Evolutionary conservation across 2,113 vertebrate genomes (phyloP).

Genomic region (Candoia aspera): DNA sequence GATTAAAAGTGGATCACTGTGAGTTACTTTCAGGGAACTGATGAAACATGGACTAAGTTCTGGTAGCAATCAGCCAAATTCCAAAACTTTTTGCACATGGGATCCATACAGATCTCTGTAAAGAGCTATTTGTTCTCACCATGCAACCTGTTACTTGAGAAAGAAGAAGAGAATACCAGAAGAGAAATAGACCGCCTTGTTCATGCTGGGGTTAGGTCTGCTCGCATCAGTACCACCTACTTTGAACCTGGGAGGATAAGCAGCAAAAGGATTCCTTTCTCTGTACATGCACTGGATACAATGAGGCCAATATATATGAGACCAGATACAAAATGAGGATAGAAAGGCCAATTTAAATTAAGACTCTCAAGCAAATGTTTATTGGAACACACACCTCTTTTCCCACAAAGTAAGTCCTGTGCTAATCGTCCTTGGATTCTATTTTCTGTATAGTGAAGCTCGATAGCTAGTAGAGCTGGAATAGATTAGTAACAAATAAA

Average conservation of each 20-base stretch:
- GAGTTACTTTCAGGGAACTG: not conserved
- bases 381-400: not conserved
- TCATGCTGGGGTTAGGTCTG: not conserved
- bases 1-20: not conserved
- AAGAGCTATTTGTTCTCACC: not conserved
- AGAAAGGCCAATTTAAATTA: not conserved
- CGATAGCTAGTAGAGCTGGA: slow-evolving; percentile 11
- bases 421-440: not conserved
- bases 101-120: not conserved
- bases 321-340: not conserved
- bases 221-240: not conserved
- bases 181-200: not conserved
- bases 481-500: slow-evolving; percentile 10
- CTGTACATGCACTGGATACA: not conserved
- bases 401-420: slow-evolving; percentile 3
- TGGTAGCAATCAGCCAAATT: not conserved
- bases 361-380: not conserved
- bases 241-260: not conserved
- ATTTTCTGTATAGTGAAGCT: slow-evolving; percentile 22
- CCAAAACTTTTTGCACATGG: not conserved
- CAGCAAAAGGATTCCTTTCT: not conserved
- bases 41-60: not conserved
- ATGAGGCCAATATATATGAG: not conserved
- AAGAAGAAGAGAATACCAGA: not conserved
- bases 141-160: not conserved